These are phyloP conservation scores for Zootoca vivipara DNA, from an alignment of 2,113 vertebrate species.

Conservation along the genomic window DNA sequence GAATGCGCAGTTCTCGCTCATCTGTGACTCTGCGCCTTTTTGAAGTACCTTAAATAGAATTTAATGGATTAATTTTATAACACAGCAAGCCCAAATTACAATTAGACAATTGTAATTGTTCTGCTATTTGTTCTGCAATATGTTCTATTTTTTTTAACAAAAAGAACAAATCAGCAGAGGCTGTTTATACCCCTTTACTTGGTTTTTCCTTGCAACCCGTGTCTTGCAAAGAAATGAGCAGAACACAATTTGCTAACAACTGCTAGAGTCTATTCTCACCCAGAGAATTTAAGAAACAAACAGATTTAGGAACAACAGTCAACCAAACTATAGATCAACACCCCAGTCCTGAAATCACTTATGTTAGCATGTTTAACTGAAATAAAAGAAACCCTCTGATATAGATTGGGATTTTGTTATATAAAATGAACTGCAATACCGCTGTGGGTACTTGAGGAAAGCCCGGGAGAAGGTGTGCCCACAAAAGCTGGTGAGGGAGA, in stretches of 20 bases:
- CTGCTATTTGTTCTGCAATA: neutral
- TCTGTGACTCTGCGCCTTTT: slow-evolving; percentile 89
- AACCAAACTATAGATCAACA: neutral
- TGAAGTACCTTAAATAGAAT: slow-evolving; percentile 77
- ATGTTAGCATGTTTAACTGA: neutral
- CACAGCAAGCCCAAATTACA: slow-evolving; percentile 8
- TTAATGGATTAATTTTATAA: slow-evolving; percentile 51
- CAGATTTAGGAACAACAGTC: neutral
- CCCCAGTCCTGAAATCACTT: neutral
- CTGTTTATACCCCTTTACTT: neutral
- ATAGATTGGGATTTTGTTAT: slow-evolving; percentile 8
- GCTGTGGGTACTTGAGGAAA: slow-evolving; percentile 77
- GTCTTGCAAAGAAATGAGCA: neutral
- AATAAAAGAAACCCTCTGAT: neutral
- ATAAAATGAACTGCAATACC: slow-evolving; percentile 77
- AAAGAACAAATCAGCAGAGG: neutral
- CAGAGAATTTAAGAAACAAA: neutral
- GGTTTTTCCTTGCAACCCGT: neutral
- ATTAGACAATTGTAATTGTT: neutral
- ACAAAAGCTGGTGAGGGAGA: slow-evolving; percentile 76
- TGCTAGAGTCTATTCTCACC: neutral
- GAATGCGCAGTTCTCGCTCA: slow-evolving; percentile 85
- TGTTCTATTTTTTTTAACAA: neutral
- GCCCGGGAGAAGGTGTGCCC: slow-evolving; percentile 75
- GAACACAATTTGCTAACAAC: neutral